Base-by-base conservation (phyloP, 2,113 vertebrate genomes). In the Psilopsiagon aymara region DNA sequence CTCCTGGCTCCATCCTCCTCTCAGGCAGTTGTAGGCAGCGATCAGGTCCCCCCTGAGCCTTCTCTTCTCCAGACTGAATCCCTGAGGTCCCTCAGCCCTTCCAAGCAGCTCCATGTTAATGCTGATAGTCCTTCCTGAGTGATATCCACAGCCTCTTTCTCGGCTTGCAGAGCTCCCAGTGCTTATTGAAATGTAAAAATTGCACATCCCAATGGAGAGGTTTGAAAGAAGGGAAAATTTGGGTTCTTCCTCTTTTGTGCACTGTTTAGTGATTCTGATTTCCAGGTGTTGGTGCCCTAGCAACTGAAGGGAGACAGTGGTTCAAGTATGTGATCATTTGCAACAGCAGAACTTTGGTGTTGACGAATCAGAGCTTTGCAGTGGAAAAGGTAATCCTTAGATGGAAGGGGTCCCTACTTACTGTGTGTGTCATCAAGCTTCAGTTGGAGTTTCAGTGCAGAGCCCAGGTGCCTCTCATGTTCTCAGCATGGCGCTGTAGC, bases 191-290 rank as follows among this genome's bases (percentile, higher is more conserved):
- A 13, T 2, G 21, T 6, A 31, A 49, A 33, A 7, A 10, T 51
- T 2, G 0, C 1, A 6, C 5, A 1, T 46, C n/a, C 6, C 5
- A 1, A 5, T 12, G 28, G 16, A 62, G 21, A 10, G 1, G 3
- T 29, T 33, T 31, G 10, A 57, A 77, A 57, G 14, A 37, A n/a
- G 10, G 37, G 3, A 2, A 8, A 33, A 16, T 0, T 7, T 10
- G 41, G 13, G 10, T 2, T 52, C 67, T 80, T 51, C 2, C 3
- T 31, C 4, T 57, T 55, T 27, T 1, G 0, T 3, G 8, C 1
- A 0, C 13, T 70, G 9, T 27, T 25, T 13, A 31, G 16, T 11
- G 12, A 3, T 47, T 21, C 10, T 19, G 15, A 21, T n/a, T 76
- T 66, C 33, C 24, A 20, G 25, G 3, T 39, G 2, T 35, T 43